A percentile compares a stretch with the other conserved stretches of the same genome.
phyloP scores from a whole-genome alignment of 2,888 invertebrate species.

The Drosophila gaucha region DNA sequence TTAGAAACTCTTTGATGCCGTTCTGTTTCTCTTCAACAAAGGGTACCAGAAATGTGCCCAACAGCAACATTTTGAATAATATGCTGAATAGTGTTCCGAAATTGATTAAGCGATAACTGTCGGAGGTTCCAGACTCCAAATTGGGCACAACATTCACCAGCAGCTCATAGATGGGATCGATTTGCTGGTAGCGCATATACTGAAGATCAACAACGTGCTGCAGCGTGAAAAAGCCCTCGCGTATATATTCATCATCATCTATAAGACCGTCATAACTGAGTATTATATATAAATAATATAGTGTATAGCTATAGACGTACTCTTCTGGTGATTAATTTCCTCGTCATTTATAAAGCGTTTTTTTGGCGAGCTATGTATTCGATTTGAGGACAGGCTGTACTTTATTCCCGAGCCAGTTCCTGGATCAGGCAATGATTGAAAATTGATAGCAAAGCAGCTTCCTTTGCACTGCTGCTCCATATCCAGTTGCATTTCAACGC shows the following conservation, averaged over 20 bases:
- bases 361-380: slow-evolving; percentile 82
- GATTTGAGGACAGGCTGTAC: slow-evolving; percentile 86
- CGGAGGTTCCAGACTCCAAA: slow-evolving; percentile 51
- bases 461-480: slow-evolving; percentile 73
- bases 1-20: slow-evolving; percentile 86
- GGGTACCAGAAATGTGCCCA: slow-evolving; percentile 85
- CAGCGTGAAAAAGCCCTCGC: slow-evolving; percentile 86
- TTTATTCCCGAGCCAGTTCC: slow-evolving; percentile 33
- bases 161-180: slow-evolving; percentile 53
- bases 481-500: slow-evolving; percentile 63
- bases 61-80: slow-evolving; percentile 74
- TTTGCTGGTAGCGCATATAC: slow-evolving; percentile 84
- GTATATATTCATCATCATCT: slow-evolving; percentile 85
- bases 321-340: slow-evolving; percentile 74
- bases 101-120: slow-evolving; percentile 66
- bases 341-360: slow-evolving; percentile 81
- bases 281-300: background rate
- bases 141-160: slow-evolving; percentile 74
- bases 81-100: slow-evolving; percentile 78
- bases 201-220: slow-evolving; percentile 87
- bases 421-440: slow-evolving; percentile 54
- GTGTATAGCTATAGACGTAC: slow-evolving; percentile 32
- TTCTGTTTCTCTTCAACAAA: slow-evolving; percentile 87
- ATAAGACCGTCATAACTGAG: slow-evolving; percentile 21
- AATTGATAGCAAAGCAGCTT: slow-evolving; percentile 77